These are phyloP conservation scores for Anastrepha ludens DNA, from an alignment of 1,140 invertebrate genomes.

Conservation along the genomic window DNA sequence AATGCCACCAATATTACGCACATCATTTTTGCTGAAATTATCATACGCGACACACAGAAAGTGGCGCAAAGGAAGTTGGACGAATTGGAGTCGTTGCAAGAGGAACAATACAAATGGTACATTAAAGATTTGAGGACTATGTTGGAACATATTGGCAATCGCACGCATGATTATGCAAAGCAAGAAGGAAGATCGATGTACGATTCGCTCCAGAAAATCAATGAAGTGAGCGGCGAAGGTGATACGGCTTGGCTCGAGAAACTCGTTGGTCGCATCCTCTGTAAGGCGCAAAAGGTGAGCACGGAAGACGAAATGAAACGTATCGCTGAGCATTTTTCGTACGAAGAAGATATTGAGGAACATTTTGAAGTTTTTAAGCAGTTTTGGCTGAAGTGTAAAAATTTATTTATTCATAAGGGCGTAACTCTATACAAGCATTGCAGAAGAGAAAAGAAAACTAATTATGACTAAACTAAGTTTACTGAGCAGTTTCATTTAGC, in stretches of 20 bases:
- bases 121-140: background rate
- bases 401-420: no score
- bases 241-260: background rate
- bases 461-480: no score
- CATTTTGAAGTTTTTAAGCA: constrained; percentile 7
- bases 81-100: background rate
- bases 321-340: background rate
- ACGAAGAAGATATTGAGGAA: background rate
- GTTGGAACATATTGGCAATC: background rate
- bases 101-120: background rate
- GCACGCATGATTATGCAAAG: background rate
- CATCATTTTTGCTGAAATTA: background rate
- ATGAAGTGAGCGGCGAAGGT: background rate
- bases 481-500: no score
- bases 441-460: no score
- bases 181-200: background rate
- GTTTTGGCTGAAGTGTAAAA: background rate
- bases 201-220: background rate
- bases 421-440: no score
- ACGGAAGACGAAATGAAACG: background rate
- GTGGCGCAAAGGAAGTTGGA: background rate
- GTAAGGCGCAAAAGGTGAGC: background rate
- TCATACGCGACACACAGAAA: background rate
- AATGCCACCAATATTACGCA: background rate
- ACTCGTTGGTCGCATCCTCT: background rate